Evolutionary conservation across 2,113 vertebrate species (phyloP).

Genomic region (Leptobrachium ailaonicum): DNA sequence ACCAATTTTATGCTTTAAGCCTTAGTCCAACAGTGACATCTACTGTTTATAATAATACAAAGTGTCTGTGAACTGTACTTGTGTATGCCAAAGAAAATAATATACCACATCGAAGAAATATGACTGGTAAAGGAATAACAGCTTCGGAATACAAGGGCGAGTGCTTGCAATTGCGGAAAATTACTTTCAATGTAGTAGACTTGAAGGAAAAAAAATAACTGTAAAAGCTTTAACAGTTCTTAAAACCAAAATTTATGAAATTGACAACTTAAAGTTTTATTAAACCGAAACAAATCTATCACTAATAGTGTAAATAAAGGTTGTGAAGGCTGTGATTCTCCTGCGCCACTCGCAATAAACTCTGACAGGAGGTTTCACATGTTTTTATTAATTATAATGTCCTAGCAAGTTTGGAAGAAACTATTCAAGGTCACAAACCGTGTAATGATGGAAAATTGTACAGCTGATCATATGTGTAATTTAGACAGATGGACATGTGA

Average conservation of each 20-base stretch:
- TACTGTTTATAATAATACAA: conserved; percentile 3
- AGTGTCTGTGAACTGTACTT: background rate
- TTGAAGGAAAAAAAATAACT: background rate
- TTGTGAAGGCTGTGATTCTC: too few relatives aligned
- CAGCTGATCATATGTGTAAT: too few relatives aligned
- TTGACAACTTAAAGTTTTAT: background rate
- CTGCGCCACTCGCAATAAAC: too few relatives aligned
- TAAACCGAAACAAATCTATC: background rate
- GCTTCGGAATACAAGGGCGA: background rate
- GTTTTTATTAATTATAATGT: too few relatives aligned
- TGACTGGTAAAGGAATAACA: background rate
- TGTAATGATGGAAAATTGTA: too few relatives aligned
- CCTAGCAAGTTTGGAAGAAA: too few relatives aligned
- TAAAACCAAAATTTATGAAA: background rate
- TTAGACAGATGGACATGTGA: too few relatives aligned
- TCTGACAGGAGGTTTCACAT: too few relatives aligned
- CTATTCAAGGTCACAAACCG: too few relatives aligned
- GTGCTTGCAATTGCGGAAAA: background rate
- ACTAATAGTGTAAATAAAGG: background rate
- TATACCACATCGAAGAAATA: background rate
- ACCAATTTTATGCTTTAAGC: background rate
- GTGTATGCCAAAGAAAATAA: conserved; percentile 9
- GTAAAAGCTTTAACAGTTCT: background rate
- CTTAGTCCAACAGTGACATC: conserved; percentile 18
- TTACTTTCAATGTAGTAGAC: background rate